These are phyloP conservation scores for Acleris literana DNA, from an alignment of 2,888 invertebrate species.

Conservation along the genomic window DNA sequence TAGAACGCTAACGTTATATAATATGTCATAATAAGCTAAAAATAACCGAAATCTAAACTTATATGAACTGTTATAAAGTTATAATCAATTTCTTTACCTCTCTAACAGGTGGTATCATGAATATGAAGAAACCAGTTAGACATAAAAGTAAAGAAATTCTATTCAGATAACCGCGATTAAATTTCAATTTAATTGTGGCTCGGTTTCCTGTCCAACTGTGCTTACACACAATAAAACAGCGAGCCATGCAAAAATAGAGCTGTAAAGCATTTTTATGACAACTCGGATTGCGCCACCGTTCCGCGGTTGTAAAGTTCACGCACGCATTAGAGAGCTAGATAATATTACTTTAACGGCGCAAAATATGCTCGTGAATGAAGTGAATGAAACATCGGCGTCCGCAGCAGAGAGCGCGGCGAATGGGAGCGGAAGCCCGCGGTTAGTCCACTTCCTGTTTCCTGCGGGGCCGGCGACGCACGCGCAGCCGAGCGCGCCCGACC, in stretches of 20 bases:
- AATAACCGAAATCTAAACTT: too few relatives aligned
- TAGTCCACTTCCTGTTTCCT: conserved; percentile 84
- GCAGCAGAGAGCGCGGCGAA: conserved; percentile 68
- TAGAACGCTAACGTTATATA: too few relatives aligned
- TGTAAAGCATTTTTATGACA: conserved; percentile 4
- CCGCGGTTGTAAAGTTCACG: conserved; percentile 2
- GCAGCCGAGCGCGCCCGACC: conserved; percentile 68
- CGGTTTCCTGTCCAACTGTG: conserved; percentile 14
- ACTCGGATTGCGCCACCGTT: conserved; percentile 23
- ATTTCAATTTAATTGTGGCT: conserved; percentile 20
- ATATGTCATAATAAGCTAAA: too few relatives aligned
- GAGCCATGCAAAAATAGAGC: conserved; percentile 14
- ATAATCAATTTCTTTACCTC: too few relatives aligned
- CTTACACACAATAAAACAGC: conserved; percentile 8
- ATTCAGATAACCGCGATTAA: conserved; percentile 9
- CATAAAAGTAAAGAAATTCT: not conserved
- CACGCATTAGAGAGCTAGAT: conserved; percentile 45
- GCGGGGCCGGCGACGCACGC: conserved; percentile 76
- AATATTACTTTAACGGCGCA: conserved; percentile 66
- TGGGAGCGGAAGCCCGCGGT: conserved; percentile 83
- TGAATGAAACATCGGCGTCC: conserved; percentile 77
- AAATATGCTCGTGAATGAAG: conserved; percentile 52
- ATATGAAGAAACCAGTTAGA: too few relatives aligned
- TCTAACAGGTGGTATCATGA: too few relatives aligned
- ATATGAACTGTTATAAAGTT: too few relatives aligned